Percentiles rank a stretch among this genome's conserved stretches.
These are phyloP conservation scores for Scotopteryx bipunctaria DNA, from an alignment of 2,888 invertebrate species.

Conservation along the genomic window DNA sequence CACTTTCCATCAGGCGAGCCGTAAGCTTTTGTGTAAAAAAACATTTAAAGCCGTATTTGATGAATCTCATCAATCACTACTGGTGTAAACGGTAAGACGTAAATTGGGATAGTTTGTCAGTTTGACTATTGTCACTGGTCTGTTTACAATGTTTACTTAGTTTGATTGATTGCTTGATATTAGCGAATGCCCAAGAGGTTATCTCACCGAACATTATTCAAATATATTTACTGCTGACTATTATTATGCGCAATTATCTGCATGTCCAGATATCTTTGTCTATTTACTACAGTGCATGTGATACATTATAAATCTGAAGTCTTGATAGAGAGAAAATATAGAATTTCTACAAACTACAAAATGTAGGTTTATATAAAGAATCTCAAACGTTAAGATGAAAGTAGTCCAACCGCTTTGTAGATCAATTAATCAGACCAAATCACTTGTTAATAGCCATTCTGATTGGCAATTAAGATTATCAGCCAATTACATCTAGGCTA, in stretches of 20 bases:
- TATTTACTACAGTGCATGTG: slow-evolving; percentile 35
- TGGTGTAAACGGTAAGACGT: neutral
- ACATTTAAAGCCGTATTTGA: too few relatives aligned
- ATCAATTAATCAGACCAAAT: slow-evolving; percentile 9
- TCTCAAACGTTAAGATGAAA: neutral
- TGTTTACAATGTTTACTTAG: slow-evolving; percentile 67
- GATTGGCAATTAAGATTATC: slow-evolving; percentile 7
- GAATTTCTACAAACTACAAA: neutral
- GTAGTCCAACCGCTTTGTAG: neutral
- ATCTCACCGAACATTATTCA: slow-evolving; percentile 49
- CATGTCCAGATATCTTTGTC: slow-evolving; percentile 31
- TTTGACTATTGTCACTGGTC: slow-evolving; percentile 46
- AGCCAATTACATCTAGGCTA: neutral
- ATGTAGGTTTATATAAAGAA: neutral
- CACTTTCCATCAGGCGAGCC: too few relatives aligned
- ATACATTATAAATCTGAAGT: slow-evolving; percentile 7
- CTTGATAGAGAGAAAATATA: slow-evolving; percentile 11
- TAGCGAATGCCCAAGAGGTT: slow-evolving; percentile 56
- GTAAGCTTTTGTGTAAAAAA: too few relatives aligned
- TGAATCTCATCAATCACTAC: too few relatives aligned
- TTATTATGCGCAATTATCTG: slow-evolving; percentile 36
- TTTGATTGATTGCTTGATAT: slow-evolving; percentile 70
- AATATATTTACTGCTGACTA: slow-evolving; percentile 41
- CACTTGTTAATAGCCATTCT: slow-evolving; percentile 7
- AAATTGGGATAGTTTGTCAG: slow-evolving; percentile 35